Evolutionary conservation across 2,797 vertebrate species (phyloP).

Genomic region (Tokudaia muenninki): DNA sequence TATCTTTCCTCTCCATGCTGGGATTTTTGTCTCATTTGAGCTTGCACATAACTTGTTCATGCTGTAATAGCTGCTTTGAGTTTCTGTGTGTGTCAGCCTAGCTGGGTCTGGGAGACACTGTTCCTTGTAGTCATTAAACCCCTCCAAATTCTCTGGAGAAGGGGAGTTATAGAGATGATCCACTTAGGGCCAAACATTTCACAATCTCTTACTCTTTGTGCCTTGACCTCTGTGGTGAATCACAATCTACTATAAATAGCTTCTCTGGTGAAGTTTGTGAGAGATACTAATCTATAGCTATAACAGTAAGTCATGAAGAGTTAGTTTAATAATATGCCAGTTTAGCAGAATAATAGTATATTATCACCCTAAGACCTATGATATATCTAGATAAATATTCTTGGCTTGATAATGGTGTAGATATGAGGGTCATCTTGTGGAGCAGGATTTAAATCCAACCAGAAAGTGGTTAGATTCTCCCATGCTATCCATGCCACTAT

Average conservation of each 20-base stretch:
- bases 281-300: not conserved
- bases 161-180: not conserved
- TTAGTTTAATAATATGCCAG: not conserved
- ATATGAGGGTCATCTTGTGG: not conserved
- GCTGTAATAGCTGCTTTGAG: not conserved
- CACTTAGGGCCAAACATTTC: not conserved
- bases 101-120: not conserved
- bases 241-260: not conserved
- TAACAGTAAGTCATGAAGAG: not conserved
- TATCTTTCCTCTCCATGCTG: not conserved
- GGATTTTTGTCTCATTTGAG: not conserved
- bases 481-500: not conserved
- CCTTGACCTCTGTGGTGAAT: not conserved
- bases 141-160: not conserved
- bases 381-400: not conserved
- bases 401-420: not conserved
- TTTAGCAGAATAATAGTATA: not conserved
- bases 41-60: not conserved
- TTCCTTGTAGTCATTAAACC: too few relatives aligned
- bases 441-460: not conserved
- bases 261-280: not conserved
- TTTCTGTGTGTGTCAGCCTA: too few relatives aligned
- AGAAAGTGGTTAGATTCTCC: not conserved
- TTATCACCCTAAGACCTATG: not conserved
- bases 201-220: not conserved